Evolutionary conservation across 2,113 vertebrate species (phyloP), one percentile per base, ranked within the genome.

Genomic region (Ammodytes marinus): DNA sequence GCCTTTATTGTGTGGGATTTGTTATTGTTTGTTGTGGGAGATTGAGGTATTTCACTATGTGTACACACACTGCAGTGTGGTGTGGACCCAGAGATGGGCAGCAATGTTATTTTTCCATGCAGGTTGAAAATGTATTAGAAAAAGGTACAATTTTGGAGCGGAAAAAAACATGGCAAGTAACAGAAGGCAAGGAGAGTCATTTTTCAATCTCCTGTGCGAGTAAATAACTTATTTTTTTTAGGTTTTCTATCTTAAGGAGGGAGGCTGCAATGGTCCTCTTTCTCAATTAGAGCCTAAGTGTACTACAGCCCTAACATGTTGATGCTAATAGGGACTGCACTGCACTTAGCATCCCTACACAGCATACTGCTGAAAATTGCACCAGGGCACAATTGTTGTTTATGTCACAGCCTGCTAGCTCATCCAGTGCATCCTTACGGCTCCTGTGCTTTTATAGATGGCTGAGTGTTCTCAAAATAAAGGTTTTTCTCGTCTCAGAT

Each of bases 1-100:
- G 88, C 64, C 54, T 66, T 27, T 60, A 66, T 46, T 88, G 86
- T 89, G 89, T 92, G 91, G 89, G 91, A 84, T 85, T 78, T 88
- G 87, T 91, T 88, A 85, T 88, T 86, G 84, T 89, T 89, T 88
- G 83, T 78, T 76, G 79, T 81, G 84, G 82, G 78, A 74, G 81
- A 52, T 79, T 84, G 68, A 57, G 61, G 87, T 53, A 79, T 86
- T 84, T 84, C 63, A 83, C 63, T 37, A 37, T 59, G 78, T 73
- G 42, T 39, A 46, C 81, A 80, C 60, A 79, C 27, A 27, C 27
- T 27, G 27, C 27, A 27, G 27, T 27, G 76, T 54, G 35, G 17
- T 61, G 27, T 37, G 59, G 61, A 75, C 43, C 14, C 17, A 43
- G 40, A 86, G n/a, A 47, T 54, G 45, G 84, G 35, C 52, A 55